A percentile compares a stretch with the other conserved stretches of the same genome.
These are phyloP conservation scores for Ceratothoa steindachneri DNA, from an alignment of 2,888 invertebrate genomes.

Conservation along the genomic window DNA sequence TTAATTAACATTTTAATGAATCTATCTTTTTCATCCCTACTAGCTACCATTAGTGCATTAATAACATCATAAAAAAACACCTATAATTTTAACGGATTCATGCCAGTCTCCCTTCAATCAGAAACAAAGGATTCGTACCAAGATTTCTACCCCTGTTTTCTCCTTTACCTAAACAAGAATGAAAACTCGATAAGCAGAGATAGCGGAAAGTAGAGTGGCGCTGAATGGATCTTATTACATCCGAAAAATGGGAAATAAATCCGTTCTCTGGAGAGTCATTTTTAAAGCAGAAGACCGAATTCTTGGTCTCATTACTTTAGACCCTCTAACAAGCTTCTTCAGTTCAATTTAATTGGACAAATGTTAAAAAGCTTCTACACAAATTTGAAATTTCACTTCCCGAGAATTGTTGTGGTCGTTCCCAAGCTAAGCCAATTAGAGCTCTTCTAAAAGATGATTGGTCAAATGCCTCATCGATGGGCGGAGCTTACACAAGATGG, in stretches of 20 bases:
- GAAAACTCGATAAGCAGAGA: no score
- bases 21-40: no score
- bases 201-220: no score
- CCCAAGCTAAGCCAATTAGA: not conserved
- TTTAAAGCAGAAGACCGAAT: not conserved
- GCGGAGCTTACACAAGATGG: not conserved
- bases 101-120: no score
- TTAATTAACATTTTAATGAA: no score
- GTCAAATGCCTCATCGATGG: not conserved
- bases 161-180: no score
- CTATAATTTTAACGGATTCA: no score
- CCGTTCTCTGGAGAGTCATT: not conserved
- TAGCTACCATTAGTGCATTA: no score
- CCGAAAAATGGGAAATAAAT: not conserved
- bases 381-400: slow-evolving; percentile 11
- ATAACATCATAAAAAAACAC: no score
- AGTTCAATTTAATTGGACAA: slow-evolving; percentile 4
- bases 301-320: not conserved
- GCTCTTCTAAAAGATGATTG: not conserved
- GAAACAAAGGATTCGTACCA: no score
- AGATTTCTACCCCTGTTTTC: no score
- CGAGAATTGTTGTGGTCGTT: not conserved
- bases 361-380: slow-evolving; percentile 13
- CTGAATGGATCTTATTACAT: no score
- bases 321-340: not conserved